Conservation (phyloP, 2,113 vertebrate genomes). For the Oceanites oceanicus region DNA sequence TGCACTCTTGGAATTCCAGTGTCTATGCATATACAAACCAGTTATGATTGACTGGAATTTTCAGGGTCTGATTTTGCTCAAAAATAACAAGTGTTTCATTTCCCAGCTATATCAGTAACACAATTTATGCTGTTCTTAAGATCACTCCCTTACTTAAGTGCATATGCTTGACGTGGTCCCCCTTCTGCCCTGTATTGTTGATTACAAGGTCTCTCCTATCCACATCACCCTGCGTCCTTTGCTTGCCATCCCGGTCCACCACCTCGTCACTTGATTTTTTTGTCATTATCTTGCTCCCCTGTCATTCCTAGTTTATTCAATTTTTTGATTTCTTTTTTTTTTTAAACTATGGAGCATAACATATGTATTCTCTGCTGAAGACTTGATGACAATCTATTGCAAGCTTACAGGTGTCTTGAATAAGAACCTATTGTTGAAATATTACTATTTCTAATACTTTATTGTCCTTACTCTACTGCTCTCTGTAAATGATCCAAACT, state of each 20-base stretch:
- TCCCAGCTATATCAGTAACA: neutral
- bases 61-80: neutral
- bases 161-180: neutral
- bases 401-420: neutral
- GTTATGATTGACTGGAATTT: neutral
- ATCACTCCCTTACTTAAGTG: neutral
- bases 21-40: neutral
- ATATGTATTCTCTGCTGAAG: neutral
- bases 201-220: neutral
- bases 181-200: neutral
- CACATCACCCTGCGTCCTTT: neutral
- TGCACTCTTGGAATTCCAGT: neutral
- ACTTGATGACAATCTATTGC: neutral
- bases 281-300: neutral
- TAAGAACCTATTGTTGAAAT: neutral
- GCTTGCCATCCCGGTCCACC: neutral
- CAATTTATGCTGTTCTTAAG: neutral
- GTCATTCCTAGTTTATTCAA: neutral
- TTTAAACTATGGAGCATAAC: neutral
- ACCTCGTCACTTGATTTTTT: neutral
- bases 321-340: neutral
- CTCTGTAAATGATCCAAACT: neutral
- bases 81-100: neutral
- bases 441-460: neutral
- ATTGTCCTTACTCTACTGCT: neutral